Percentiles rank a stretch among this genome's conserved stretches.
Evolutionary conservation across 2,797 vertebrate species (phyloP).

Genomic region (Sebastes taczanowskii): DNA sequence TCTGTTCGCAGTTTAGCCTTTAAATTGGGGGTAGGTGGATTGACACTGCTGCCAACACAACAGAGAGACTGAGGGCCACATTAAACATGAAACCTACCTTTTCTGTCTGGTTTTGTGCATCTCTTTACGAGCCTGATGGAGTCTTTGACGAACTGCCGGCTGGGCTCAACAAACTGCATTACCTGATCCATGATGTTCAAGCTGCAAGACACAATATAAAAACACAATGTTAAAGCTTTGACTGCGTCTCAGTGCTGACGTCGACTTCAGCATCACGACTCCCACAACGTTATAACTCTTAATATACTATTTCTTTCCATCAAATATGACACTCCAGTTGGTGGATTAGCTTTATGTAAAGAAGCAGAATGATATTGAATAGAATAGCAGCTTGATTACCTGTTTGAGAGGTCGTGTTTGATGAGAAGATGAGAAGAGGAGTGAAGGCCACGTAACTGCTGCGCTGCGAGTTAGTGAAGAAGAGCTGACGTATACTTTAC

Average conservation of each 20-base stretch:
- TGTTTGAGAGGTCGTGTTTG: constrained; percentile 9
- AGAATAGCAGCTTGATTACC: constrained; percentile 13
- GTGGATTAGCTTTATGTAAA: rapidly evolving
- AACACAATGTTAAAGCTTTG: not conserved
- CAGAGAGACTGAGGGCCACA: not conserved
- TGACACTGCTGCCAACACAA: not conserved
- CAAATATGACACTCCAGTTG: not conserved
- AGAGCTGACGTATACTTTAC: constrained; percentile 76
- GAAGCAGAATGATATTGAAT: rapidly evolving
- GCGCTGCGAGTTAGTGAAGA: not conserved
- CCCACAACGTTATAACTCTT: not conserved
- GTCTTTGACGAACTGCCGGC: constrained; percentile 97
- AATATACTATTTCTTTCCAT: not conserved
- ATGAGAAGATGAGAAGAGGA: not conserved
- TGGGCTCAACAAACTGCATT: constrained; percentile 98
- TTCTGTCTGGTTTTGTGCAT: constrained; percentile 97
- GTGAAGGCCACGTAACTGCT: constrained; percentile 76
- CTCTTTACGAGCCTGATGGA: constrained; percentile 97
- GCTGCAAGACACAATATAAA: constrained; percentile 12
- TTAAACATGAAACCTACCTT: constrained; percentile 82
- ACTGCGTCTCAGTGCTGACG: constrained; percentile 38
- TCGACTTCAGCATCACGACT: not conserved
- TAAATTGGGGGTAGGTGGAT: rapidly evolving
- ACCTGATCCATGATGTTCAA: constrained; percentile 93
- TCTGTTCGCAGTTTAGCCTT: no score